Evolutionary conservation across 1,140 invertebrate genomes (phyloP).

Genomic region (Drosophila malerkotliana): DNA sequence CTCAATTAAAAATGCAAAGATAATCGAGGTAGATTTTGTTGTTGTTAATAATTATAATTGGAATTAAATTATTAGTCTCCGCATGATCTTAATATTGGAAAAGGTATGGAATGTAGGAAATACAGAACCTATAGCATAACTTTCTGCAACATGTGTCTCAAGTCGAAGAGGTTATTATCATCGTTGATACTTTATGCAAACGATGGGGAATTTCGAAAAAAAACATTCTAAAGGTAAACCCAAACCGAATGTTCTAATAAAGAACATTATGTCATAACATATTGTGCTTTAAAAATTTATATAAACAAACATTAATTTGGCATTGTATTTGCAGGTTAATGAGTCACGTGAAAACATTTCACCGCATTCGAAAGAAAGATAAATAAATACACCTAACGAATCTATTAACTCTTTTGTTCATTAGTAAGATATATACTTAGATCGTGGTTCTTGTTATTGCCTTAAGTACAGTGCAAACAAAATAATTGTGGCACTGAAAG

Average conservation of each 20-base stretch:
- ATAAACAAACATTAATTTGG: background rate
- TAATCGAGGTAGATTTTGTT: background rate
- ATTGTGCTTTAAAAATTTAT: background rate
- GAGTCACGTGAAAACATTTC: conserved; percentile 3
- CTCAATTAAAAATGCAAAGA: background rate
- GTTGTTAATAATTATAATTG: background rate
- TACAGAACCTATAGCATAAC: background rate
- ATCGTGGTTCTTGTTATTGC: conserved; percentile 52
- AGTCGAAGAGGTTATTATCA: background rate
- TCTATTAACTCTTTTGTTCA: conserved; percentile 21
- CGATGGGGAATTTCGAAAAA: no score
- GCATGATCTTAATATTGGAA: no score
- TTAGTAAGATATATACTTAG: conserved; percentile 41
- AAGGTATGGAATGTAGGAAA: no score
- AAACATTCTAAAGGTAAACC: no score
- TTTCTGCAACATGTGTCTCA: background rate
- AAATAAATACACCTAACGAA: conserved; percentile 11
- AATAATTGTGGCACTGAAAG: conserved; percentile 60
- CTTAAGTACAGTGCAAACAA: conserved; percentile 67
- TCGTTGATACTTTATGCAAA: no score
- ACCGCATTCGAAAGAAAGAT: background rate
- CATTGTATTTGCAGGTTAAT: background rate
- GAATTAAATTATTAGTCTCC: no score
- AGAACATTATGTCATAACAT: background rate
- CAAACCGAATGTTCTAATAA: background rate